phyloP scores from a whole-genome alignment of 2,888 invertebrate genomes.

The Proisotoma minuta region DNA sequence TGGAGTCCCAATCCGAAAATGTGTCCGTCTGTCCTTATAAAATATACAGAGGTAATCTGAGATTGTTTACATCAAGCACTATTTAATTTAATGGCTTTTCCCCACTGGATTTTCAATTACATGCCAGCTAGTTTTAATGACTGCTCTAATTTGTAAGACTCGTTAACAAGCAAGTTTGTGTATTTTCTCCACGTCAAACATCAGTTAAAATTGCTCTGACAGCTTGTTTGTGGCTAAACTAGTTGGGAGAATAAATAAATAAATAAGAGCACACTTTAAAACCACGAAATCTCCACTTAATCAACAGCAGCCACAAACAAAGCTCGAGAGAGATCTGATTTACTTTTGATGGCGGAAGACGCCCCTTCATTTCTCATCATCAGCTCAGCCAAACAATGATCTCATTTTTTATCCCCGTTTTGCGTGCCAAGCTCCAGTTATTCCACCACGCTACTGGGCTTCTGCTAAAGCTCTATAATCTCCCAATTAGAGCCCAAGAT shows the following conservation, averaged over 20 bases:
- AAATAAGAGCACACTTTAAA: background rate
- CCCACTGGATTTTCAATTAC: background rate
- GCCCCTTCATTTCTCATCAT: conserved; percentile 14
- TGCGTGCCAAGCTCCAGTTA: conserved; percentile 20
- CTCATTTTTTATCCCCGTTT: conserved; percentile 17
- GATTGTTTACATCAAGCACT: no score
- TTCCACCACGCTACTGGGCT: conserved; percentile 35
- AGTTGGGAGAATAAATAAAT: background rate
- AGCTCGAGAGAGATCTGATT: no score
- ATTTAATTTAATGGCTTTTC: background rate
- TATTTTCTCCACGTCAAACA: background rate
- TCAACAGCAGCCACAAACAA: background rate
- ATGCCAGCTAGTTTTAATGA: background rate
- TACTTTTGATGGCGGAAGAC: conserved; percentile 1
- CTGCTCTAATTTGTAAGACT: conserved; percentile 2
- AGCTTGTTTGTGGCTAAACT: conserved; percentile 1
- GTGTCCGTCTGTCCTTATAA: no score
- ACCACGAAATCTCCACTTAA: background rate
- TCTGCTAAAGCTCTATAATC: conserved; percentile 34
- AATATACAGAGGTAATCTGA: no score
- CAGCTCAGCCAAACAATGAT: conserved; percentile 13
- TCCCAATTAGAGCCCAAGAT: conserved; percentile 39
- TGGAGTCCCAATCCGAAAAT: no score
- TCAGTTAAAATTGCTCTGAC: background rate
- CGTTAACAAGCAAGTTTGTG: conserved; percentile 1